A percentile compares a stretch with the other conserved stretches of the same genome.
phyloP scores from a whole-genome alignment of 2,113 vertebrate species.

The Elaphurus davidianus region DNA sequence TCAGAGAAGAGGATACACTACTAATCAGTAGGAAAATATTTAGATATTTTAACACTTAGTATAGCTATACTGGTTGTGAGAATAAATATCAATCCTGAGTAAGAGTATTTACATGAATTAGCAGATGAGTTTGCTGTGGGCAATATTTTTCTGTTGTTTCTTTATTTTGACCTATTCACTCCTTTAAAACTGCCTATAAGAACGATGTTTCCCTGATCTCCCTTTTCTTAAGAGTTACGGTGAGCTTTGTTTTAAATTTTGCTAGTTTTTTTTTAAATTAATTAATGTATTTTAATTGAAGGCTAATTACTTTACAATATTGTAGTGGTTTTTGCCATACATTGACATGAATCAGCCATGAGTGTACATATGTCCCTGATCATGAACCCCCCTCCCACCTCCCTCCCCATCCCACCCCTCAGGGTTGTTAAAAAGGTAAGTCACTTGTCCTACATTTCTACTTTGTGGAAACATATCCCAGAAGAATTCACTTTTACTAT shows the following conservation, averaged over 20 bases:
- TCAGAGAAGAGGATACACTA: neutral
- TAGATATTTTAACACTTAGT: neutral
- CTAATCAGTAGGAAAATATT: neutral
- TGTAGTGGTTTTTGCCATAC: neutral
- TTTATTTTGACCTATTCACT: neutral
- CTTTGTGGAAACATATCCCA: neutral
- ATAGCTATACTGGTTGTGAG: neutral
- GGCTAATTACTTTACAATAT: neutral
- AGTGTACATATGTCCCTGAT: neutral
- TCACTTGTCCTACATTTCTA: neutral
- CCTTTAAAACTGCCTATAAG: neutral
- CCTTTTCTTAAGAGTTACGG: neutral
- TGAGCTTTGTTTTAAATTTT: neutral
- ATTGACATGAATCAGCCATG: neutral
- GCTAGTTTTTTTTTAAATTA: neutral
- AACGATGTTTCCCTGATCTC: neutral
- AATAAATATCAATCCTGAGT: neutral
- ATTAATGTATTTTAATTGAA: neutral
- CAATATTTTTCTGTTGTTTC: neutral
- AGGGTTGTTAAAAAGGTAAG: neutral
- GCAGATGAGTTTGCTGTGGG: neutral
- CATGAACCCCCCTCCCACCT: neutral
- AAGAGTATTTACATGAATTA: neutral
- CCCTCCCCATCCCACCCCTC: neutral
- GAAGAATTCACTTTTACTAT: neutral